Conservation (phyloP, 2,888 invertebrate species). For the Cephonodes hylas region DNA sequence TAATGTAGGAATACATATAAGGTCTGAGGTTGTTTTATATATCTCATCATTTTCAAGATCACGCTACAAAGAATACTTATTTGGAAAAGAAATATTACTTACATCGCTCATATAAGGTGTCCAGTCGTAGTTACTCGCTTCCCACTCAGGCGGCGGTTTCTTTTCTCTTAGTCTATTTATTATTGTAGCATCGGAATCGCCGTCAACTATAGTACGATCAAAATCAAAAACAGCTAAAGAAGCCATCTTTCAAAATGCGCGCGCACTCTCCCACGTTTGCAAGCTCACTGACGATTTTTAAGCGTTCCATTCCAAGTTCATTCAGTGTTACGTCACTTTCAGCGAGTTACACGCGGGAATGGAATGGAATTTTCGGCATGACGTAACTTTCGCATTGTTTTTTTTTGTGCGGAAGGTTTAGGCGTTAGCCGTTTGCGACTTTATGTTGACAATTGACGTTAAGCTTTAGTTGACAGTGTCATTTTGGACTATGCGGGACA, state of each 20-base stretch:
- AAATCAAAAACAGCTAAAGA: slow-evolving; percentile 72
- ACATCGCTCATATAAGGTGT: slow-evolving; percentile 76
- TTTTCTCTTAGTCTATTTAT: slow-evolving; percentile 65
- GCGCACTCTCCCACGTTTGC: slow-evolving; percentile 32
- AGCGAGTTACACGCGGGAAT: slow-evolving; percentile 14
- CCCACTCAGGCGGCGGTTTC: slow-evolving; percentile 69
- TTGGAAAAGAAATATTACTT: slow-evolving; percentile 35
- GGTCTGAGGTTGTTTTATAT: not conserved
- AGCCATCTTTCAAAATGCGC: slow-evolving; percentile 46
- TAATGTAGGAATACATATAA: not conserved
- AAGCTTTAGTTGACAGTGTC: not conserved
- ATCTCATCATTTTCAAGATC: slow-evolving; percentile 7
- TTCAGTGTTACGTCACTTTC: slow-evolving; percentile 24
- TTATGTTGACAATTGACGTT: slow-evolving; percentile 20
- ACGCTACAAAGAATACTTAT: slow-evolving; percentile 7
- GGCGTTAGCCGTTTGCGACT: too few species aligned
- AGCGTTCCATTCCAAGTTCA: slow-evolving; percentile 13
- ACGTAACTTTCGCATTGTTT: slow-evolving; percentile 35
- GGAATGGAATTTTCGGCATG: slow-evolving; percentile 26
- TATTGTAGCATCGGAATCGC: slow-evolving; percentile 71
- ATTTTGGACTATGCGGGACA: too few species aligned
- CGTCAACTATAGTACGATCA: slow-evolving; percentile 69
- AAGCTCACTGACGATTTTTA: slow-evolving; percentile 33
- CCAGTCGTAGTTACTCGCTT: slow-evolving; percentile 62
- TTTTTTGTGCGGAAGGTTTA: slow-evolving; percentile 15